These are phyloP conservation scores for Neosilurus hyrtlii DNA, from an alignment of 2,797 vertebrate species.

Conservation along the genomic window DNA sequence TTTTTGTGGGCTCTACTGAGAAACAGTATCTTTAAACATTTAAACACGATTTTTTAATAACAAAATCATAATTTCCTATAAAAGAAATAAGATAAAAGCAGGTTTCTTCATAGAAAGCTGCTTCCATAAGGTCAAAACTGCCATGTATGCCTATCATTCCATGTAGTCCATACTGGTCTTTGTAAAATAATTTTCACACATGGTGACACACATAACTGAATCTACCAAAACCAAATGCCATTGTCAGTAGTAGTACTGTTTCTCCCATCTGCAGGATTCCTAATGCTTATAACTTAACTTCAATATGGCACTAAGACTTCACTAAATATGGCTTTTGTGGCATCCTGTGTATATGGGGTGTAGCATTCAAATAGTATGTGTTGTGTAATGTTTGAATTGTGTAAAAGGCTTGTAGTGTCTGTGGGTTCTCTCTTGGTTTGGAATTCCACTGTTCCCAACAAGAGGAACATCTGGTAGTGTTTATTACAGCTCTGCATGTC, in stretches of 20 bases:
- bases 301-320: constrained; percentile 6
- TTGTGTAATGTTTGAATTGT: constrained; percentile 21
- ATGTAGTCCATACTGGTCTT: background rate
- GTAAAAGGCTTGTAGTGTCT: constrained; percentile 5
- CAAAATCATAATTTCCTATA: background rate
- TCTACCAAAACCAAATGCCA: background rate
- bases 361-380: constrained; percentile 21
- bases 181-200: background rate
- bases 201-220: background rate
- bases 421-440: constrained; percentile 42
- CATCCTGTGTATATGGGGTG: constrained; percentile 9
- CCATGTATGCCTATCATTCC: background rate
- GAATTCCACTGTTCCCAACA: constrained; percentile 56
- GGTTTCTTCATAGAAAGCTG: background rate
- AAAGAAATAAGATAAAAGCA: background rate
- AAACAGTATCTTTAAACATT: no score
- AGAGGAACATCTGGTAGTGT: constrained; percentile 73
- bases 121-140: background rate
- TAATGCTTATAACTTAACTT: background rate
- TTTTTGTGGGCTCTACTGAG: no score
- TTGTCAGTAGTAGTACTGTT: background rate
- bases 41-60: no score
- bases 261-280: background rate
- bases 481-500: constrained; percentile 61
- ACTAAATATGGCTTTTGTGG: constrained; percentile 3